Base-by-base conservation (phyloP, 2,113 vertebrate species). In the Nansenia antarctica region DNA sequence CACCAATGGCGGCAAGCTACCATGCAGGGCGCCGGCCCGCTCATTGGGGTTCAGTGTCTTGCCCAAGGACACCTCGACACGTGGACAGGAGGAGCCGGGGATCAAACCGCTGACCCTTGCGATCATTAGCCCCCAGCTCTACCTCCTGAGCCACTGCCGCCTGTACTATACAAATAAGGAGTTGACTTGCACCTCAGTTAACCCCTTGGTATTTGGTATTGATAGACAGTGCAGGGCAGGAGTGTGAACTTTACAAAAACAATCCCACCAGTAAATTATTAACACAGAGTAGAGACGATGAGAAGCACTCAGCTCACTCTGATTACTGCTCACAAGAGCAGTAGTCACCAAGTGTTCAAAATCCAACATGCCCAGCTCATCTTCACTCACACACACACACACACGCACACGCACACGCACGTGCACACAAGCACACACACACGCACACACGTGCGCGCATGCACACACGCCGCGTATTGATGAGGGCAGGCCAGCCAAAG, bases 401-500 rank as follows among this genome's bases (percentile, higher is more conserved):
- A 18, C 45, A 47, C 3, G 5, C 45, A 47, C 45, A 7, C 45
- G 26, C 20, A 24, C 52, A 54, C n/a, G 12, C 52, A 54, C 1
- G 5, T 22, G 26, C 52, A 54, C 52, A 55, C 24, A 29, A 20
- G 7, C 47, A n/a, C 52, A 54, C 52, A 54, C 52, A 55, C 24
- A 29, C 53, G 7, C 47, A 20, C 49, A 20, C 49, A 47, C 45
- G 14, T 12, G 14, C 45, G 14, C 45, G 14, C 45, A 47, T 12
- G 14, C 45, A 47, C 45, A 47, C 45, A 47, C 7, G 3, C 45
- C 35, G 35, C 26, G 63, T 72, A 31, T 70, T 62, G 79, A 69
- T 77, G 34, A 71, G 24, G 70, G 54, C 57, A 62, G 42, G 37
- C 55, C 75, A 61, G 75, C 63, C 77, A 11, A 72, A 37, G 52